phyloP scores from a whole-genome alignment of 2,113 vertebrate genomes.

The Heliornis fulica region DNA sequence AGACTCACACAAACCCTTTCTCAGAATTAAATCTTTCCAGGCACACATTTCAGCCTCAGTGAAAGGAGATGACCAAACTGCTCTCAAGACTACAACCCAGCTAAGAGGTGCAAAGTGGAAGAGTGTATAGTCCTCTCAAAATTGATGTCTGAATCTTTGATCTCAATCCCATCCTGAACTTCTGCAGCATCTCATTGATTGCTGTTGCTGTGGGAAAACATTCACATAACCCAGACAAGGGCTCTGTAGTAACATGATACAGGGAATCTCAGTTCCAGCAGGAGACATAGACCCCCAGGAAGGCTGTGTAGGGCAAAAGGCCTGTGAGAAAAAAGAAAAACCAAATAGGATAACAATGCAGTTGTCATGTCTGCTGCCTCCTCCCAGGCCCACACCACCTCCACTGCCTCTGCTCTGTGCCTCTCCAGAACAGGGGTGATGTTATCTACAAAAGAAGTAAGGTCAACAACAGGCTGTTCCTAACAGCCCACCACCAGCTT shows the following conservation, averaged over 20 bases:
- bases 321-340: neutral
- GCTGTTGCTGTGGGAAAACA: neutral
- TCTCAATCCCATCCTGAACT: neutral
- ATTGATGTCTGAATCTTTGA: neutral
- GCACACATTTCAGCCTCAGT: neutral
- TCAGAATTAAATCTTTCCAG: neutral
- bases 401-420: rapidly evolving
- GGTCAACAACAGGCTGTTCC: neutral
- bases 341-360: rapidly evolving
- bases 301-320: neutral
- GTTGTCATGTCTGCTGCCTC: neutral
- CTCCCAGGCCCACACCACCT: neutral
- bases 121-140: neutral
- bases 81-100: neutral
- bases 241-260: neutral
- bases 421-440: neutral
- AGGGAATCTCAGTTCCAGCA: neutral
- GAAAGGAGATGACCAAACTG: neutral
- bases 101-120: neutral
- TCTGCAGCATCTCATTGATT: neutral
- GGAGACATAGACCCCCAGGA: neutral
- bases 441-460: neutral
- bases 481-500: neutral
- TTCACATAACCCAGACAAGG: neutral
- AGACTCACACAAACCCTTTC: neutral